These are phyloP conservation scores for Crossocerus cetratus DNA, from an alignment of 2,888 invertebrate genomes.

Conservation along the genomic window DNA sequence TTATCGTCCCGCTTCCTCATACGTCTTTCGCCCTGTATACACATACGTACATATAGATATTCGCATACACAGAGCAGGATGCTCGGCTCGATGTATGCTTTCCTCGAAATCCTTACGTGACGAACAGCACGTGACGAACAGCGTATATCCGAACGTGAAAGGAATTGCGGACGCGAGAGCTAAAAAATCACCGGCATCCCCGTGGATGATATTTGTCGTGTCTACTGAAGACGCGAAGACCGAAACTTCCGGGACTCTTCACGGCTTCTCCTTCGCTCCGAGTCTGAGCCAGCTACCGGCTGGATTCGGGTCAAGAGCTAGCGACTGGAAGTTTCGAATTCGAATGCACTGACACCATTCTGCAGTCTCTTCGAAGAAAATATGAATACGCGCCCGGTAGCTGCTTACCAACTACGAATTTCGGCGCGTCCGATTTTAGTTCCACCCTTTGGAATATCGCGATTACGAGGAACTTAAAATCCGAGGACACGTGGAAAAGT, in stretches of 20 bases:
- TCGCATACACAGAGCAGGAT: too few species aligned
- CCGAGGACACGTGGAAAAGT: too few species aligned
- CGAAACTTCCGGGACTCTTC: background rate
- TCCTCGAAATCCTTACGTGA: background rate
- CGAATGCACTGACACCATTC: background rate
- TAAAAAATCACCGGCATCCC: background rate
- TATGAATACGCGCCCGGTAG: background rate
- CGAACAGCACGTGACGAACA: background rate
- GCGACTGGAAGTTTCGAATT: slow-evolving; percentile 1
- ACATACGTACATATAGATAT: too few species aligned
- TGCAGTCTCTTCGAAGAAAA: background rate
- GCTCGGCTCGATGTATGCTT: background rate
- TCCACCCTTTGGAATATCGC: too few species aligned
- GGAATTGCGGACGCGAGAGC: background rate
- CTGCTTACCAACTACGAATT: background rate
- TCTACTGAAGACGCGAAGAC: too few species aligned
- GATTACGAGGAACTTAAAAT: too few species aligned
- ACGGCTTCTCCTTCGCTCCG: background rate
- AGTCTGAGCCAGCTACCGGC: background rate
- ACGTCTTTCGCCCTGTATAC: too few species aligned
- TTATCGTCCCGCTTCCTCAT: background rate
- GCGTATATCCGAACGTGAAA: background rate
- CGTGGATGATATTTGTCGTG: background rate
- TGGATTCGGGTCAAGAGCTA: background rate
- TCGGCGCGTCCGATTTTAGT: too few species aligned